phyloP scores from a whole-genome alignment of 2,888 invertebrate genomes.

The Clunio marinus region DNA sequence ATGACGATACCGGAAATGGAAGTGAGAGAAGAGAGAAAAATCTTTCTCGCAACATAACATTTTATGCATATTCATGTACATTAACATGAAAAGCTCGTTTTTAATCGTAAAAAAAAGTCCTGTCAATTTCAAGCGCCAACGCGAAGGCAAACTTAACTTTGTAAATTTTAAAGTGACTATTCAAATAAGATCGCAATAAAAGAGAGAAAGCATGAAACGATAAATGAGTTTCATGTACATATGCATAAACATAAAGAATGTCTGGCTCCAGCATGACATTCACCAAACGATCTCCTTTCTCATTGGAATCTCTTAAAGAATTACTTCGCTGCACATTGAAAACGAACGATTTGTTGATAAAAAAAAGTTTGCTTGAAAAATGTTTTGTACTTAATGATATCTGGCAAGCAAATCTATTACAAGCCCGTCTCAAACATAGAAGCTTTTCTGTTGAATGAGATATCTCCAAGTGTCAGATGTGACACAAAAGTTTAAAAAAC shows the following conservation, averaged over 20 bases:
- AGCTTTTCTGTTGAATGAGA: not conserved
- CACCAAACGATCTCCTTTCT: too few relatives aligned
- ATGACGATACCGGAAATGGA: too few relatives aligned
- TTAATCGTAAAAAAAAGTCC: slow-evolving; percentile 6
- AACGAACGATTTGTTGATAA: too few relatives aligned
- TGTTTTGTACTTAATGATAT: not conserved
- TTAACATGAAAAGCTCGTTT: not conserved
- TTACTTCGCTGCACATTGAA: too few relatives aligned
- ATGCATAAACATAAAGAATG: not conserved
- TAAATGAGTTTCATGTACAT: not conserved
- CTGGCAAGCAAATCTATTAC: not conserved
- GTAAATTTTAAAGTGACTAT: not conserved
- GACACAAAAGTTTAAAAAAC: slow-evolving; percentile 5
- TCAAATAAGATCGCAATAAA: not conserved
- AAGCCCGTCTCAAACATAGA: too few relatives aligned
- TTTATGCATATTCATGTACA: slow-evolving; percentile 9
- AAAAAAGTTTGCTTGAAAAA: too few relatives aligned
- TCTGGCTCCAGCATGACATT: not conserved
- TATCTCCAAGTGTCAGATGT: not conserved
- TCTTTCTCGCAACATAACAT: not conserved
- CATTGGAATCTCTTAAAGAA: too few relatives aligned
- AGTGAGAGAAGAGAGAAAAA: not conserved
- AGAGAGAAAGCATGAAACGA: not conserved
- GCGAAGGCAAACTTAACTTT: not conserved
- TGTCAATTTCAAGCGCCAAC: not conserved